Conservation (phyloP, 2,797 vertebrate genomes). For the Cryptoblepharus egeriae region DNA sequence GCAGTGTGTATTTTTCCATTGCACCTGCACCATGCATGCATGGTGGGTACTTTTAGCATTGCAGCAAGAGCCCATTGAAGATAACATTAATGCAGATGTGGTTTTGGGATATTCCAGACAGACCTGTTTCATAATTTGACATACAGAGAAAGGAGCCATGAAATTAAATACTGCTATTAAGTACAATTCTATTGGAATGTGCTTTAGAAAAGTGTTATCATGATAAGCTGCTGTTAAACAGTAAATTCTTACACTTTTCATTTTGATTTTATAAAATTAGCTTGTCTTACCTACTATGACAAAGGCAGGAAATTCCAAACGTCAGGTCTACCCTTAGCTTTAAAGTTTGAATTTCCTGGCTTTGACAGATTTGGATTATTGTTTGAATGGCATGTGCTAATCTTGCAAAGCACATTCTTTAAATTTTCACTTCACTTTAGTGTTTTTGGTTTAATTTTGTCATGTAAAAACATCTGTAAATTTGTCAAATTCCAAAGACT, state of each 20-base stretch:
- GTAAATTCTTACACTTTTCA: neutral
- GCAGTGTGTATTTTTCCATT: neutral
- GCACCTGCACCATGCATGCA: neutral
- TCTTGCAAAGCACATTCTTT: neutral
- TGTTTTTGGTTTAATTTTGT: neutral
- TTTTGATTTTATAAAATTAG: constrained; percentile 15
- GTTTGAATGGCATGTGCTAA: neutral
- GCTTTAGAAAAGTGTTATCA: constrained; percentile 3
- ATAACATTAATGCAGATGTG: neutral
- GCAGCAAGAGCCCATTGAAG: neutral
- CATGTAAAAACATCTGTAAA: neutral
- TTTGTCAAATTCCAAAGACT: neutral
- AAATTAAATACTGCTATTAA: neutral
- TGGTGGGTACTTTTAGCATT: neutral
- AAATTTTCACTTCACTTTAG: neutral
- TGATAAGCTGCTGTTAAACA: neutral
- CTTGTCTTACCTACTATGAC: neutral
- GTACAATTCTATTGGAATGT: neutral
- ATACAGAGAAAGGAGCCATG: neutral
- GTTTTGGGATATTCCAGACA: neutral
- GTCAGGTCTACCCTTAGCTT: constrained; percentile 6
- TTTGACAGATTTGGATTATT: constrained; percentile 30
- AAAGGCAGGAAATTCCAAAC: constrained; percentile 35
- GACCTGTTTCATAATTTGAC: neutral
- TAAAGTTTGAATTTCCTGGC: constrained; percentile 36